Evolutionary conservation across 1,140 invertebrate species (phyloP).

Genomic region (Trichonephila inaurata): DNA sequence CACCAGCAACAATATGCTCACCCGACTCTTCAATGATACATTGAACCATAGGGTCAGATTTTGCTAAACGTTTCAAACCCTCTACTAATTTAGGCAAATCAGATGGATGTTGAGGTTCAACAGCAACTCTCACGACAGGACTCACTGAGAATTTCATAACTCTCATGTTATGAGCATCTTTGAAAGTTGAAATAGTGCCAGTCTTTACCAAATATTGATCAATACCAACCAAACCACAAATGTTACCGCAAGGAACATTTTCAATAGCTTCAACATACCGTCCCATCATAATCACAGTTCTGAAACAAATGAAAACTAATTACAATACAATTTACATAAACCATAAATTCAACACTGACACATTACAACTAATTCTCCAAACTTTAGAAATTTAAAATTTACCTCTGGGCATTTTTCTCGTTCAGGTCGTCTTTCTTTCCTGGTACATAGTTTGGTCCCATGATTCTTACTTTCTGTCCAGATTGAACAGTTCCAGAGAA

Average conservation of each 20-base stretch:
- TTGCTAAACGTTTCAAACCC: conserved; percentile 98
- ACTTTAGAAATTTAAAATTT: neutral
- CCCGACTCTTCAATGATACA: conserved; percentile 99
- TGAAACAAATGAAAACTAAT: conserved; percentile 77
- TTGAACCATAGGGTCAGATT: conserved; percentile 99
- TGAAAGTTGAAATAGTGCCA: conserved; percentile 99
- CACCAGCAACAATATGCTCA: conserved; percentile 99
- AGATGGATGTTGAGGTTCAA: conserved; percentile 99
- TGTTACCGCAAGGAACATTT: conserved; percentile 99
- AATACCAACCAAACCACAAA: conserved; percentile 99
- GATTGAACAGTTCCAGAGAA: conserved; percentile 98
- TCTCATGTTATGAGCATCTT: conserved; percentile 99
- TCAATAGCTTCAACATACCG: conserved; percentile 99
- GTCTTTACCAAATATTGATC: conserved; percentile 99
- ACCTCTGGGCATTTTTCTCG: conserved; percentile 97
- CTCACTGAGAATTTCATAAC: conserved; percentile 99
- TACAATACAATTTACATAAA: neutral
- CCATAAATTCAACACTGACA: neutral
- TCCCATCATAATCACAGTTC: conserved; percentile 99
- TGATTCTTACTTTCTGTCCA: conserved; percentile 97
- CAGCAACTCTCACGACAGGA: conserved; percentile 99
- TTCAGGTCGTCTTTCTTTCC: conserved; percentile 99
- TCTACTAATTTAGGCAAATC: conserved; percentile 99
- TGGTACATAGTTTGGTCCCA: conserved; percentile 98
- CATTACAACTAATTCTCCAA: neutral